A percentile compares a stretch with the other conserved stretches of the same genome.
phyloP scores from a whole-genome alignment of 2,888 invertebrate species.

The Parapristionchus giblindavisi region DNA sequence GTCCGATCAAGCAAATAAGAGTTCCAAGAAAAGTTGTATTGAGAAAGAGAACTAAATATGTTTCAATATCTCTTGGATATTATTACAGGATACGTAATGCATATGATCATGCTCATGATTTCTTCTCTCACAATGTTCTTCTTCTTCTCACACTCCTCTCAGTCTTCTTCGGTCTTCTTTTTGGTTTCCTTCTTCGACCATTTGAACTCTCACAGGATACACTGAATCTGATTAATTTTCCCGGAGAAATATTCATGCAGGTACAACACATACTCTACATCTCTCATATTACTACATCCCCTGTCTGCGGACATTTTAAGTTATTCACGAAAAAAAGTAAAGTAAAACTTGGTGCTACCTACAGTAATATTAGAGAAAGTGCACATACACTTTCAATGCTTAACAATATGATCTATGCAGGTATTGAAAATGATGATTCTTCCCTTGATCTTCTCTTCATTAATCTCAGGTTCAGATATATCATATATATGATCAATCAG shows the following conservation, averaged over 20 bases:
- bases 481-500: too few relatives aligned
- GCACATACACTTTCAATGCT: too few relatives aligned
- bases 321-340: background rate
- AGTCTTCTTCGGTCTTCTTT: slow-evolving; percentile 78
- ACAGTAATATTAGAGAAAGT: background rate
- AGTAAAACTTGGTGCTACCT: too few relatives aligned
- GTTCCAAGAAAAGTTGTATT: background rate
- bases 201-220: slow-evolving; percentile 75
- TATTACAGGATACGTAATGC: slow-evolving; percentile 19
- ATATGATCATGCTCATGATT: slow-evolving; percentile 26
- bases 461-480: slow-evolving; percentile 77
- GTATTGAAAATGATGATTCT: slow-evolving; percentile 87
- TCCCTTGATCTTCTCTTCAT: slow-evolving; percentile 86
- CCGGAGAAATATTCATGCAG: slow-evolving; percentile 89
- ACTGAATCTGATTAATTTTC: slow-evolving; percentile 81
- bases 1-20: too few relatives aligned
- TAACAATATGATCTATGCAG: background rate
- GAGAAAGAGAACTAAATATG: background rate
- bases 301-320: background rate
- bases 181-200: slow-evolving; percentile 71
- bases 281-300: background rate
- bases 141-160: slow-evolving; percentile 82
- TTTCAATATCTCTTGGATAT: background rate
- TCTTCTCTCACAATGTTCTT: slow-evolving; percentile 78
- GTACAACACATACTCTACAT: slow-evolving; percentile 18